Percentiles rank a stretch among this genome's conserved stretches.
Evolutionary conservation across 2,113 vertebrate species (phyloP).

Genomic region (Larimichthys polyactis): DNA sequence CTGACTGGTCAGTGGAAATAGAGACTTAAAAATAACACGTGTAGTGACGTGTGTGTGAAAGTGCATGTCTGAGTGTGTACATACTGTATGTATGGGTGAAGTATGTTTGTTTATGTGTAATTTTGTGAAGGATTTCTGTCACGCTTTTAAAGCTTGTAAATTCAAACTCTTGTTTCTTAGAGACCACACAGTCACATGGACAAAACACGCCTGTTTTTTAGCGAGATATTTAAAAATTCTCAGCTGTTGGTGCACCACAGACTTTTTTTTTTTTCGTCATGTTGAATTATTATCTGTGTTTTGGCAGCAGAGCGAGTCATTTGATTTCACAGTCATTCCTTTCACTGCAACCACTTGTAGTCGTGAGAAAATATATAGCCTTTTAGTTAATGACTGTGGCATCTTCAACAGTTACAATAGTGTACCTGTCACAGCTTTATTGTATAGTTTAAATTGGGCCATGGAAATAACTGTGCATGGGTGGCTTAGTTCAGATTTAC

Average conservation of each 20-base stretch:
- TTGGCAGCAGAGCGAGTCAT: slow-evolving; percentile 65
- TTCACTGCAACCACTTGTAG: slow-evolving; percentile 48
- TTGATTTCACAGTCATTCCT: slow-evolving; percentile 71
- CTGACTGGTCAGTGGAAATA: slow-evolving; percentile 67
- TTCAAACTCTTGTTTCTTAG: neutral
- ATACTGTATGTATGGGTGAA: neutral
- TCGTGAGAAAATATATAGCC: slow-evolving; percentile 52
- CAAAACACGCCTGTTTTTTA: slow-evolving; percentile 15
- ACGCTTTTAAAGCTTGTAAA: slow-evolving; percentile 35
- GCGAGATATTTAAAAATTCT: slow-evolving; percentile 44
- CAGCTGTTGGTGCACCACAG: slow-evolving; percentile 44
- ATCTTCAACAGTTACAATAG: slow-evolving; percentile 48
- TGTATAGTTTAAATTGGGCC: neutral
- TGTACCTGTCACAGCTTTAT: slow-evolving; percentile 41
- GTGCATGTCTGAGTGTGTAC: neutral
- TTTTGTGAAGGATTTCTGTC: slow-evolving; percentile 9
- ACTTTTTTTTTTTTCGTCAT: slow-evolving; percentile 26
- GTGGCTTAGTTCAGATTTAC: neutral
- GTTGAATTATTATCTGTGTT: slow-evolving; percentile 68
- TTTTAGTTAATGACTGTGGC: slow-evolving; percentile 47
- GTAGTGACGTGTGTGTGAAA: neutral
- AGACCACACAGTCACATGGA: slow-evolving; percentile 24
- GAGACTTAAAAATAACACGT: slow-evolving; percentile 66
- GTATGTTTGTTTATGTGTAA: slow-evolving; percentile 19
- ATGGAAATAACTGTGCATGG: neutral